These are phyloP conservation scores for Takifugu ocellatus DNA, from an alignment of 2,797 vertebrate genomes.

Conservation along the genomic window DNA sequence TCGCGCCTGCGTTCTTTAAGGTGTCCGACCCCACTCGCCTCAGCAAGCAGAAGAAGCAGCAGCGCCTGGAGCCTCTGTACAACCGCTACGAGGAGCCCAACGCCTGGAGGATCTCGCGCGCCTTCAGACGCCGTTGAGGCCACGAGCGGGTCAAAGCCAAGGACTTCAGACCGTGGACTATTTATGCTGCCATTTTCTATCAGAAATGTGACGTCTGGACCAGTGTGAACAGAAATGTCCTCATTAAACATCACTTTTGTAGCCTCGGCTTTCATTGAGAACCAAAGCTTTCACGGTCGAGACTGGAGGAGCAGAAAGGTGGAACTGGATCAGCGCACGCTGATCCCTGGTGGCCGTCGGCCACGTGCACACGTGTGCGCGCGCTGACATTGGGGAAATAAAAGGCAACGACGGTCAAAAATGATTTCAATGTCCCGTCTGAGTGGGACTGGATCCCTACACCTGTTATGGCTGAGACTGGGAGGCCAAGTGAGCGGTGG, in stretches of 20 bases:
- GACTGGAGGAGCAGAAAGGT: no score
- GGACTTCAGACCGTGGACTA: conserved; percentile 3
- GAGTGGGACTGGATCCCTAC: no score
- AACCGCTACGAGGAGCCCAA: conserved; percentile 98
- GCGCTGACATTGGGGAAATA: no score
- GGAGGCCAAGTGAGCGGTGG: no score
- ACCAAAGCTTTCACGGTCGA: no score
- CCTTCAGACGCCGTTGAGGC: conserved; percentile 87
- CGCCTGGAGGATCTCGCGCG: conserved; percentile 95
- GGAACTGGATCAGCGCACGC: no score
- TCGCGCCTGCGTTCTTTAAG: conserved; percentile 96
- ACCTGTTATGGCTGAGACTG: no score
- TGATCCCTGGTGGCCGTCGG: no score
- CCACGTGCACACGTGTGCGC: no score
- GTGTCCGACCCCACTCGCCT: conserved; percentile 97
- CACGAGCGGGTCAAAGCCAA: no score
- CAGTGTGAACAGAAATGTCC: conserved; percentile 9
- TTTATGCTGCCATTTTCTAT: conserved; percentile 31
- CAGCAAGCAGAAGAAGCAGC: conserved; percentile 99
- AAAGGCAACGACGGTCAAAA: no score
- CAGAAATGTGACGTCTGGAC: background rate
- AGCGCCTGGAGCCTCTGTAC: conserved; percentile 93
- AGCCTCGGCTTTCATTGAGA: background rate
- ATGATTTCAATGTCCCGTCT: no score
- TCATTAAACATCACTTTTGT: conserved; percentile 46